Base-by-base conservation (phyloP, 2,113 vertebrate genomes). In the Scopus umbretta region DNA sequence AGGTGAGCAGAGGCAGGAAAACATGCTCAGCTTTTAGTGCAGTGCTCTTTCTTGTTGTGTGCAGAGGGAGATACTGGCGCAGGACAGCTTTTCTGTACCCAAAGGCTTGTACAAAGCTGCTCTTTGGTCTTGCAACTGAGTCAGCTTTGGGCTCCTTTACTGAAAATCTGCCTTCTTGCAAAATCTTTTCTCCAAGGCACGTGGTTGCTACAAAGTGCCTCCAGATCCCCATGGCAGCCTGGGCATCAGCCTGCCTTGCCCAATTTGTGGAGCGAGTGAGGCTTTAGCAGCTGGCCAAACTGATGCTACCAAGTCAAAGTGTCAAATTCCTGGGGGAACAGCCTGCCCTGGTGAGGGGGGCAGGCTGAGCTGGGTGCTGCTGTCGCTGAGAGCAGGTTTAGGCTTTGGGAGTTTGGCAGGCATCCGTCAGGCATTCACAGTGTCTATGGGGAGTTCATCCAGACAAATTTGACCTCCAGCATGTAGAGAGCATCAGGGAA, bases 11-110 rank as follows among this genome's bases (percentile, higher is more conserved):
- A 90, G 75, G 82, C 72, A 90, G 72, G 67, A 96, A 67, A 70
- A 62, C 16, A 16, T 1, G 3, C 38, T 66, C 53, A 43, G 67
- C 49, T 70, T 85, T 75, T 29, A 56, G 52, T 9, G 56, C n/a
- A 62, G 56, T 6, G 3, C 65, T n/a, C 34, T 7, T 17, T 47
- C 20, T 21, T 2, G 4, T 6, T 14, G 40, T 1, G 7, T 1
- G 1, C 18, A 47, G 71, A 84, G 26, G 38, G 19, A 90, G 32
- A 80, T 49, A 15, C 23, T 55, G 40, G 78, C 10, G 7, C 5
- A 3, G 56, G 47, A 42, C 56, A 86, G 40, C 23, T 85, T 68
- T 72, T 59, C 47, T 25, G 29, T 22, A 5, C 25, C 45, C 63
- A 50, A 45, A 52, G 34, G 9, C 53, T 75, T 38, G 73, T 42